Percentiles rank a stretch among this genome's conserved stretches.
These are phyloP conservation scores for Lithosia quadra DNA, from an alignment of 2,888 invertebrate species.

Conservation along the genomic window DNA sequence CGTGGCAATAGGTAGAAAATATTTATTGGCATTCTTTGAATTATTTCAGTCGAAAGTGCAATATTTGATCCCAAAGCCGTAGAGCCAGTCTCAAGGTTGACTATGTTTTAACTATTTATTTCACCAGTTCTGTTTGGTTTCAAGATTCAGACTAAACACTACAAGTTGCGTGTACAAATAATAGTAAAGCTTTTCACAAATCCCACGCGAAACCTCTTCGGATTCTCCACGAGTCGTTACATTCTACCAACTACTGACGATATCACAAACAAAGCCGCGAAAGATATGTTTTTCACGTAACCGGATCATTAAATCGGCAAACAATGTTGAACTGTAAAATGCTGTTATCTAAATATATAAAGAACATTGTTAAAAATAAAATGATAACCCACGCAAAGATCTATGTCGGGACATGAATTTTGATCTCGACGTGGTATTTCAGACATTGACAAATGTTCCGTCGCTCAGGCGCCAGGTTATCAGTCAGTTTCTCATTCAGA, in stretches of 20 bases:
- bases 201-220: conserved; percentile 5
- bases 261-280: background rate
- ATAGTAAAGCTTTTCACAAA: conserved; percentile 18
- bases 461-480: background rate
- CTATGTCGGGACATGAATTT: background rate
- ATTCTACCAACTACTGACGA: background rate
- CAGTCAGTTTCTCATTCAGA: background rate
- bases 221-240: background rate
- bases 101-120: conserved; percentile 11
- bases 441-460: background rate
- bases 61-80: background rate
- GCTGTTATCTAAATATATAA: background rate
- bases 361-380: background rate
- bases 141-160: conserved; percentile 24
- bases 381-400: background rate
- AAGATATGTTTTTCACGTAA: background rate
- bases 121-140: conserved; percentile 10
- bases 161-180: conserved; percentile 17
- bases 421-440: background rate
- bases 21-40: background rate
- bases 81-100: background rate
- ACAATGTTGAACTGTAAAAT: conserved; percentile 3
- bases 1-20: background rate
- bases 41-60: background rate
- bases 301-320: background rate